phyloP scores from a whole-genome alignment of 2,113 vertebrate genomes.

The Origma solitaria region DNA sequence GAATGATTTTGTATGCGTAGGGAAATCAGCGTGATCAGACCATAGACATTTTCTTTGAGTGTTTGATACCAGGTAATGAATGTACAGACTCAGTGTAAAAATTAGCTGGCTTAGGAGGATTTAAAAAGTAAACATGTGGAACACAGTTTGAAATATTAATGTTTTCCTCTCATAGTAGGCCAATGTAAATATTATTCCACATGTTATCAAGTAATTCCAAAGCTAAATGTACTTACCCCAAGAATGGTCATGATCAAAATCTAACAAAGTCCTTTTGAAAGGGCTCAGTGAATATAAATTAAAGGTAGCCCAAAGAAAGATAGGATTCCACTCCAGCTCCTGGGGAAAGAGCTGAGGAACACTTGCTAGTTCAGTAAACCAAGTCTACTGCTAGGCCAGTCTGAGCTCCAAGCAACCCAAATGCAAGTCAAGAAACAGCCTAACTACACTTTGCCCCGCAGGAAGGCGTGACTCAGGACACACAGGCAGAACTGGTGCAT shows the following conservation, averaged over 20 bases:
- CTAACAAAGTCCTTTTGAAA: conserved; percentile 22
- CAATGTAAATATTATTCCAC: conserved; percentile 70
- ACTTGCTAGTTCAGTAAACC: neutral
- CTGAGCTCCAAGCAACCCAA: neutral
- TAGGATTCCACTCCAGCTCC: neutral
- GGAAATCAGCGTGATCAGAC: conserved; percentile 14
- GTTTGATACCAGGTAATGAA: conserved; percentile 43
- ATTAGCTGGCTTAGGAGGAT: conserved; percentile 64
- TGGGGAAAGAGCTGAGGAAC: neutral
- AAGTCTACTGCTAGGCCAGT: neutral
- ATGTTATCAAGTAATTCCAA: conserved; percentile 68
- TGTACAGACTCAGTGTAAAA: conserved; percentile 43
- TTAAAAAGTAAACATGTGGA: conserved; percentile 67
- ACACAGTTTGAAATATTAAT: conserved; percentile 65
- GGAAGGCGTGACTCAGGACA: neutral
- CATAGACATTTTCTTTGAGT: conserved; percentile 20
- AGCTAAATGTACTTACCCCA: conserved; percentile 48
- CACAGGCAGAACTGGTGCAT: neutral
- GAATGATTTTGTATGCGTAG: neutral
- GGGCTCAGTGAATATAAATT: neutral
- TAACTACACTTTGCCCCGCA: neutral
- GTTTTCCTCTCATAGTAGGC: conserved; percentile 55
- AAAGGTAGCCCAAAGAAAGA: conserved; percentile 4
- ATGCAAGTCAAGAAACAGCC: neutral
- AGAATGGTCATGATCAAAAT: conserved; percentile 49